Base-by-base conservation (phyloP, 2,113 vertebrate species). In the Phaethornis superciliosus region DNA sequence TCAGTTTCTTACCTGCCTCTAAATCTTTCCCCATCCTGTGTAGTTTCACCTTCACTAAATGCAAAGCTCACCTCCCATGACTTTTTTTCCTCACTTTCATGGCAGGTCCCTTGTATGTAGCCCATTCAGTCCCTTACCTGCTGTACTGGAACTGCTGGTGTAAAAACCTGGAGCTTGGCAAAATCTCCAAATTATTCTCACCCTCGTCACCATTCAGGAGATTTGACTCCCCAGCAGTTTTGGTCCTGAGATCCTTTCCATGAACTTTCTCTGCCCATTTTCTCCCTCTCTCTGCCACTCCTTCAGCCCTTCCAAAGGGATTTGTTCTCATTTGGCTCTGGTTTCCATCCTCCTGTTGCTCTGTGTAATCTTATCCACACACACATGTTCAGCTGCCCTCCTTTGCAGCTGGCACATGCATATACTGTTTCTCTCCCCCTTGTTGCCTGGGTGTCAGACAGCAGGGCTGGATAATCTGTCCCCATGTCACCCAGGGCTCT, bases 201-300 rank as follows among this genome's bases (percentile, higher is more conserved):
- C 17, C 4, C 14, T 9, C 15, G 59, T 82, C 19, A 12, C 75
- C 4, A 0, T n/a, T 68, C 0, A 1, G 35, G 85, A 44, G 5
- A 30, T 85, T 79, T 60, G 40, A 55, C 62, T 72, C 62, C 0
- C 0, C 27, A 12, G 35, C 76, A 67, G 30, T 22, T 72, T 54
- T 64, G 44, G 14, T 74, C 15, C 63, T 65, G 63, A 52, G 88
- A 62, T 80, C 30, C 46, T 24, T 52, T 42, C 37, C 55, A 46
- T 62, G 12, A 82, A 35, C 68, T 86, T 0, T 0, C 76, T 51
- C 63, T 89, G 60, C 81, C 32, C 0, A 0, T 78, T 84, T 47
- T 23, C 47, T 84, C 27, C 37, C 51, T 67, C 1, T 2, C 60
- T 72, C 28, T 77, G 37, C 56, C 1, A 4, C 44, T 79, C 44